Evolutionary conservation across 2,113 vertebrate genomes (phyloP).

Genomic region (Machaerirhynchus nigripectus): DNA sequence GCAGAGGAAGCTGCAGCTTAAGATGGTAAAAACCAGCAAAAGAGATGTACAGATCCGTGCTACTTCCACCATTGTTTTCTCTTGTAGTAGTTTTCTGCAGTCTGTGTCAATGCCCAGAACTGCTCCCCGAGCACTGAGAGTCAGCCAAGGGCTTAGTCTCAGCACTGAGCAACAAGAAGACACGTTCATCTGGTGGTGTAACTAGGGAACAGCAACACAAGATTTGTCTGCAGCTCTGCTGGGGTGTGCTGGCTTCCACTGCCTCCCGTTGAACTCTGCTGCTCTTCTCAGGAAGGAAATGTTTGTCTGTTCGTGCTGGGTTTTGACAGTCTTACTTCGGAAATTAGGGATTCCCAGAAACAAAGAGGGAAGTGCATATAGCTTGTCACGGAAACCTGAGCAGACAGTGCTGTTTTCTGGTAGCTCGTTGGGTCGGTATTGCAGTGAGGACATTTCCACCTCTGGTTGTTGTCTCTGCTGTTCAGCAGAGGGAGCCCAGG

Average conservation of each 20-base stretch:
- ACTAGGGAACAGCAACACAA: not conserved
- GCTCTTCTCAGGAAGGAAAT: not conserved
- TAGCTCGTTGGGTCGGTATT: rapidly evolving
- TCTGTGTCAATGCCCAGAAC: not conserved
- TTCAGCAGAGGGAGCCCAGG: not conserved
- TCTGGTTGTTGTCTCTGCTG: not conserved
- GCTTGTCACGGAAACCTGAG: not conserved
- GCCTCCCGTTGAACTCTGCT: not conserved
- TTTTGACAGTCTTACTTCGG: not conserved
- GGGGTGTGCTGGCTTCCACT: not conserved
- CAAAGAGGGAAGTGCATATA: not conserved
- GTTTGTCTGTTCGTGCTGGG: not conserved
- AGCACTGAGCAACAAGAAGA: not conserved
- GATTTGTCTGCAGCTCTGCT: not conserved
- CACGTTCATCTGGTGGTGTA: not conserved
- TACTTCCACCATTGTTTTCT: not conserved
- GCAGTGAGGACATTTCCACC: not conserved
- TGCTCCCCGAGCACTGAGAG: not conserved
- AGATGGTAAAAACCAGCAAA: not conserved
- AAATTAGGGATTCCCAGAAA: not conserved
- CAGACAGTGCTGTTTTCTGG: not conserved
- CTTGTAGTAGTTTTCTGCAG: not conserved
- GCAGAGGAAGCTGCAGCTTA: not conserved
- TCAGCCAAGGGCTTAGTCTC: not conserved
- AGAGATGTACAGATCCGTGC: not conserved